A percentile compares a stretch with the other conserved stretches of the same genome.
Evolutionary conservation across 1,140 invertebrate genomes (phyloP).

Genomic region (Drosophila teissieri): DNA sequence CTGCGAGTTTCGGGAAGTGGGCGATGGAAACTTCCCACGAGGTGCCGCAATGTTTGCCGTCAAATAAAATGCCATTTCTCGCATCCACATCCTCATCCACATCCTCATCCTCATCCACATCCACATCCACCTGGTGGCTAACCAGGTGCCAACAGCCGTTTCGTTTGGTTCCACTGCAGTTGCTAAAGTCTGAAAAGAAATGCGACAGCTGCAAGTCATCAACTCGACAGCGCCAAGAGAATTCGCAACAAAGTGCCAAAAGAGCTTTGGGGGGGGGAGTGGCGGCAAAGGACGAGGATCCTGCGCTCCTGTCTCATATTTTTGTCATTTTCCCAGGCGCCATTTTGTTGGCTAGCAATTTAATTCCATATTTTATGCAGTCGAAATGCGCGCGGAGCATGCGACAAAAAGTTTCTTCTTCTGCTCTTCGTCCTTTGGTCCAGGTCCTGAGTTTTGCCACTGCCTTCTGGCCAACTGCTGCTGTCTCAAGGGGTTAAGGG

Average conservation of each 20-base stretch:
- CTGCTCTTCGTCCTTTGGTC: conserved; percentile 8
- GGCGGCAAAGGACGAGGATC: conserved; percentile 5
- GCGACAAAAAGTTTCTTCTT: conserved; percentile 48
- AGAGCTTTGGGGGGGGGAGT: neutral
- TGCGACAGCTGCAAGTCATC: conserved; percentile 61
- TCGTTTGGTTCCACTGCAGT: conserved; percentile 29
- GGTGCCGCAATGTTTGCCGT: conserved; percentile 41
- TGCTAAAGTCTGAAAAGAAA: conserved; percentile 44
- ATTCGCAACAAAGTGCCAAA: conserved; percentile 47
- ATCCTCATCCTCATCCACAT: conserved; percentile 6
- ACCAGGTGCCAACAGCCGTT: conserved; percentile 49
- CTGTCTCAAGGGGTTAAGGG: conserved; percentile 32
- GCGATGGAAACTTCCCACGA: conserved; percentile 10
- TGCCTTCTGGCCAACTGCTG: conserved; percentile 24
- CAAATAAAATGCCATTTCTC: conserved; percentile 46
- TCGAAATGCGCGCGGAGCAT: conserved; percentile 50
- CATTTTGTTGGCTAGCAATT: conserved; percentile 60
- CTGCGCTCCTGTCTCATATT: conserved; percentile 52
- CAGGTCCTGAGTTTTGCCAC: neutral
- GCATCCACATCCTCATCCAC: conserved; percentile 3
- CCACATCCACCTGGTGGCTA: conserved; percentile 20
- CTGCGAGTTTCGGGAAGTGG: neutral
- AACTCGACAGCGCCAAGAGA: conserved; percentile 47
- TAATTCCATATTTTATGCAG: conserved; percentile 65
- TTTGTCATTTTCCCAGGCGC: conserved; percentile 59